Base-by-base conservation (phyloP, 1,140 invertebrate genomes). In the Eumeta japonica region DNA sequence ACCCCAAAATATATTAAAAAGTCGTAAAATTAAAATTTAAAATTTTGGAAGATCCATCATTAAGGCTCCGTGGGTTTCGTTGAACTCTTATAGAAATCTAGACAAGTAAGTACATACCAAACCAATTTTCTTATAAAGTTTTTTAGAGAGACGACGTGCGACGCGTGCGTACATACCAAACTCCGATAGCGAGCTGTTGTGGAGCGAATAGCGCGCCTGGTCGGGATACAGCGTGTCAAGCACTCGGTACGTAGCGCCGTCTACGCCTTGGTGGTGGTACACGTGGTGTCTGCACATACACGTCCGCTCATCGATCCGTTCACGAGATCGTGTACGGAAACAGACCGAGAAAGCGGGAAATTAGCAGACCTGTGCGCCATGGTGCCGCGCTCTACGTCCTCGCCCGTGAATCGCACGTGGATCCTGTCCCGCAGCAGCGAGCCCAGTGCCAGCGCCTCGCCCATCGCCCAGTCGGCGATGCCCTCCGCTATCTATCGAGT, bases 321-420 rank as follows among this genome's bases (percentile, higher is more conserved):
- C n/a, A n/a, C n/a, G n/a, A n/a, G n/a, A n/a, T n/a, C n/a, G n/a
- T n/a, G n/a, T n/a, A n/a, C n/a, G n/a, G n/a, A n/a, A n/a, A n/a
- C n/a, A n/a, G n/a, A n/a, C n/a, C n/a, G n/a, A n/a, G n/a, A n/a
- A n/a, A 9, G 7, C n/a, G 11, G 4, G n/a, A 7, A 29, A 17
- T 27, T 35, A 9, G 5, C 7, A 3, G n/a, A 73, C 68, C 79
- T 83, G 43, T 82, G 79, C 0, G 78, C 78, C 76, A 94, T 93
- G 10, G 90, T 94, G 18, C 91, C 92, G 48, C 92, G 76, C 58
- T 94, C 90, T 0, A 91, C 88, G 61, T 95, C 91, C 61, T 95
- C 86, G 1, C 92, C 92, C 45, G 86, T 88, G 1, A 94, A 68
- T 32, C 81, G 58, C 4, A 83, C 78, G 40, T 78, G 78, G 30